These are phyloP conservation scores for Hyposoter dolosus DNA, from an alignment of 2,888 invertebrate species.

Conservation along the genomic window DNA sequence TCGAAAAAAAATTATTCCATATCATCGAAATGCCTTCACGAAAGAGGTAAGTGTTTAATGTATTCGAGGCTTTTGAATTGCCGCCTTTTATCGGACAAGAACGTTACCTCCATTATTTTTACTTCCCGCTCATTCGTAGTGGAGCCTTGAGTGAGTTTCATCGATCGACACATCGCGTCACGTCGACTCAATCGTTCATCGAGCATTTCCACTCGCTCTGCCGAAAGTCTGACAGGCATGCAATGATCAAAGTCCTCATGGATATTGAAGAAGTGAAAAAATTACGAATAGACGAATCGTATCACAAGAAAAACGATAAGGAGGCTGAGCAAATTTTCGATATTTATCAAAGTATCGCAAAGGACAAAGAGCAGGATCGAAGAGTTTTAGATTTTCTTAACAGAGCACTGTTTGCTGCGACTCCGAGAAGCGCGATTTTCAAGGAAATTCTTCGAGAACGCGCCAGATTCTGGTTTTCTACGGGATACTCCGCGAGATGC, in stretches of 20 bases:
- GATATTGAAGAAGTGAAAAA: slow-evolving; percentile 71
- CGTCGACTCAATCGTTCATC: slow-evolving; percentile 50
- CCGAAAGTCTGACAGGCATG: slow-evolving; percentile 70
- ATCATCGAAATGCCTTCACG: slow-evolving; percentile 47
- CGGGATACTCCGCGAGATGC: slow-evolving; percentile 73
- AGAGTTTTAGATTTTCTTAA: slow-evolving; percentile 69
- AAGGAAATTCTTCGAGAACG: slow-evolving; percentile 75
- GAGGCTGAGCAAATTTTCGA: slow-evolving; percentile 72
- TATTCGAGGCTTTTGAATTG: neutral
- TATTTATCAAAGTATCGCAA: slow-evolving; percentile 45
- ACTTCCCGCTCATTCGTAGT: slow-evolving; percentile 31
- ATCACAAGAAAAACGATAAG: slow-evolving; percentile 74
- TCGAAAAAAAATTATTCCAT: slow-evolving; percentile 2
- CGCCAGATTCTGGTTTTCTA: slow-evolving; percentile 72
- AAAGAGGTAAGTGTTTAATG: slow-evolving; percentile 48
- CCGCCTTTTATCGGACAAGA: neutral
- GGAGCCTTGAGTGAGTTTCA: slow-evolving; percentile 70
- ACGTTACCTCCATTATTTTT: no score
- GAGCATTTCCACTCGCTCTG: slow-evolving; percentile 51
- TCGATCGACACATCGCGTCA: slow-evolving; percentile 69
- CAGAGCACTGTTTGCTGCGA: slow-evolving; percentile 77
- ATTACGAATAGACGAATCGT: slow-evolving; percentile 72
- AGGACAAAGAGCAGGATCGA: slow-evolving; percentile 31
- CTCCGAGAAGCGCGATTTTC: slow-evolving; percentile 70
- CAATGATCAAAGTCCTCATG: slow-evolving; percentile 77